phyloP scores from a whole-genome alignment of 2,797 vertebrate genomes.

The Alca torda region DNA sequence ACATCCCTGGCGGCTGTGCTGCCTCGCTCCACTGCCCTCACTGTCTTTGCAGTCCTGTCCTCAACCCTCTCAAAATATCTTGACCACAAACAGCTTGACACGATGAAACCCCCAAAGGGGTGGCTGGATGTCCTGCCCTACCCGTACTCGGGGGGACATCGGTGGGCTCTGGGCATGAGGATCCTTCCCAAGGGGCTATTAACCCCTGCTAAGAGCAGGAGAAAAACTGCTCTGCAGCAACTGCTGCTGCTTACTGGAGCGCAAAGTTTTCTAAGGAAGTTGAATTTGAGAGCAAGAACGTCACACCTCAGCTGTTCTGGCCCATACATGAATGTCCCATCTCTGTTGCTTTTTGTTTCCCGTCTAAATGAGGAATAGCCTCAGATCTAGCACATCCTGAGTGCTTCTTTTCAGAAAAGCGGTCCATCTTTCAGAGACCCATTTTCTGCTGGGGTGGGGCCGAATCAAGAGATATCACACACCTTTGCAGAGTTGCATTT shows the following conservation, averaged over 20 bases:
- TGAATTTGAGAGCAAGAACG: background rate
- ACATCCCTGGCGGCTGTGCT: background rate
- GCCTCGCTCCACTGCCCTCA: background rate
- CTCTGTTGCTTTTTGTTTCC: background rate
- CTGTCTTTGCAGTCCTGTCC: background rate
- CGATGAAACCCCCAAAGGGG: background rate
- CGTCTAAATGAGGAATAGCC: background rate
- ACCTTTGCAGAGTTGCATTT: background rate
- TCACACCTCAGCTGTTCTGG: fast-evolving
- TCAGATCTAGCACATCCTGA: background rate
- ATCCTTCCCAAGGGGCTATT: background rate
- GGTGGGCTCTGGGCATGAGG: fast-evolving
- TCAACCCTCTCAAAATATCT: background rate
- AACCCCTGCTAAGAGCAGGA: background rate
- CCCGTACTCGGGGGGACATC: fast-evolving
- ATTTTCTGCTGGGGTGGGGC: background rate
- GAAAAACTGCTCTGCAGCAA: background rate
- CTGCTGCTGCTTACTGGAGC: background rate
- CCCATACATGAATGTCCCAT: fast-evolving
- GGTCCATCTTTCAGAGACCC: background rate
- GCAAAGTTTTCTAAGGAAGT: fast-evolving
- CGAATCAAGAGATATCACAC: background rate
- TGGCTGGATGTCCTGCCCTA: background rate
- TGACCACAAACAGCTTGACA: background rate
- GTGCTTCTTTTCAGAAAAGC: background rate